Conservation (phyloP, 2,888 invertebrate genomes). For the Agonopterix arenella region DNA sequence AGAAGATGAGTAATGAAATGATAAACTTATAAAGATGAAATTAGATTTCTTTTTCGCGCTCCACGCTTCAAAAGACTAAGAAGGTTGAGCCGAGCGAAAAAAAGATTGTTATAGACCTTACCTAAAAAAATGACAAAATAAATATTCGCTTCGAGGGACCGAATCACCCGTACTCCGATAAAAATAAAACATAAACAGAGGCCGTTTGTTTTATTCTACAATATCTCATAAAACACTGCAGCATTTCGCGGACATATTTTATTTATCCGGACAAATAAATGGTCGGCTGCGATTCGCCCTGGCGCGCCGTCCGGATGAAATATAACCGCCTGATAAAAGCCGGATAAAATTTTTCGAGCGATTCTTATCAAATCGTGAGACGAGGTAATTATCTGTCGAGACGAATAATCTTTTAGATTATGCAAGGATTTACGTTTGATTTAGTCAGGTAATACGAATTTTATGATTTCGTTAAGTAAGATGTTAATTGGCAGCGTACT, state of each 20-base stretch:
- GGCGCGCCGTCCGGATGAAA: slow-evolving; percentile 12
- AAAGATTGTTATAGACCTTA: too few relatives aligned
- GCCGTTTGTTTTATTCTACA: slow-evolving; percentile 4
- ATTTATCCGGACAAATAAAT: slow-evolving; percentile 18
- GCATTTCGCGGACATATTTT: slow-evolving; percentile 9
- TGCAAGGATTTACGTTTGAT: slow-evolving; percentile 1
- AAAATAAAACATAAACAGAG: slow-evolving; percentile 1
- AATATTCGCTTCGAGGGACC: neutral
- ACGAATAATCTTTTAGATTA: slow-evolving; percentile 27
- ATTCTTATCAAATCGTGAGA: slow-evolving; percentile 19
- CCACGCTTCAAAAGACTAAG: too few relatives aligned
- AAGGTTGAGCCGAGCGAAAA: too few relatives aligned
- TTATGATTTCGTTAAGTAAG: too few relatives aligned
- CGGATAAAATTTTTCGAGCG: slow-evolving; percentile 15
- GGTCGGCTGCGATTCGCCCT: slow-evolving; percentile 4
- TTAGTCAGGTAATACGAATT: too few relatives aligned
- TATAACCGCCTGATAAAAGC: slow-evolving; percentile 15
- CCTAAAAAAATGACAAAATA: neutral
- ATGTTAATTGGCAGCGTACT: too few relatives aligned
- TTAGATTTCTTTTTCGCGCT: too few relatives aligned
- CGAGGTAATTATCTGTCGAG: slow-evolving; percentile 30
- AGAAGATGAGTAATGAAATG: too few relatives aligned
- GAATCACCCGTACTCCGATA: neutral
- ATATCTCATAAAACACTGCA: slow-evolving; percentile 7
- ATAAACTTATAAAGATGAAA: too few relatives aligned